phyloP scores from a whole-genome alignment of 2,888 invertebrate species.

The Beris chalybata region DNA sequence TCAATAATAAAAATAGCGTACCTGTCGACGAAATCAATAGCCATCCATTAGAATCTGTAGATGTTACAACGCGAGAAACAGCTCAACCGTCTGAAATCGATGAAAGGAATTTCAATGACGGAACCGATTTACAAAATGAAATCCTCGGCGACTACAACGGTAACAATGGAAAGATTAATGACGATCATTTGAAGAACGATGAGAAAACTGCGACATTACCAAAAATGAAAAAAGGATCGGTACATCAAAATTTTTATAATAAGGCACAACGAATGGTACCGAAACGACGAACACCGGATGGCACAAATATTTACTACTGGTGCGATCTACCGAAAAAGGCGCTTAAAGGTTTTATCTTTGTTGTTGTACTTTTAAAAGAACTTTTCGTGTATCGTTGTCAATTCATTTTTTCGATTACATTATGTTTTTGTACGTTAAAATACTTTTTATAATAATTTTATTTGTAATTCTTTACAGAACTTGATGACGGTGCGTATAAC shows the following conservation, averaged over 20 bases:
- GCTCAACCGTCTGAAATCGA: slow-evolving; percentile 9
- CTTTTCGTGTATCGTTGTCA: slow-evolving; percentile 17
- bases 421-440: not conserved
- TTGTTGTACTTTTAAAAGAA: not conserved
- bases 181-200: slow-evolving; percentile 1
- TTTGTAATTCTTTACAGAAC: slow-evolving; percentile 63
- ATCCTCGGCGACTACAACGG: slow-evolving; percentile 42
- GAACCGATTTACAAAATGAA: slow-evolving; percentile 32
- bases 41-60: slow-evolving; percentile 49
- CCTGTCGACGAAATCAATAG: slow-evolving; percentile 50
- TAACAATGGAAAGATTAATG: slow-evolving; percentile 27
- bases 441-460: slow-evolving; percentile 7
- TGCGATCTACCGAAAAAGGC: slow-evolving; percentile 72
- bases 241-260: slow-evolving; percentile 47
- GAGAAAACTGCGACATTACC: slow-evolving; percentile 44
- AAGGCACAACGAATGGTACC: slow-evolving; percentile 63
- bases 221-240: slow-evolving; percentile 44
- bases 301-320: slow-evolving; percentile 85
- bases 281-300: slow-evolving; percentile 77
- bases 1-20: slow-evolving; percentile 42
- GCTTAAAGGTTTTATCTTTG: slow-evolving; percentile 56
- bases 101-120: slow-evolving; percentile 36
- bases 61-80: slow-evolving; percentile 15
- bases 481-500: slow-evolving; percentile 92
- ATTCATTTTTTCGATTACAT: slow-evolving; percentile 18